Percentiles rank a stretch among this genome's conserved stretches.
phyloP scores from a whole-genome alignment of 2,113 vertebrate genomes.

The Corythornis vintsioides region DNA sequence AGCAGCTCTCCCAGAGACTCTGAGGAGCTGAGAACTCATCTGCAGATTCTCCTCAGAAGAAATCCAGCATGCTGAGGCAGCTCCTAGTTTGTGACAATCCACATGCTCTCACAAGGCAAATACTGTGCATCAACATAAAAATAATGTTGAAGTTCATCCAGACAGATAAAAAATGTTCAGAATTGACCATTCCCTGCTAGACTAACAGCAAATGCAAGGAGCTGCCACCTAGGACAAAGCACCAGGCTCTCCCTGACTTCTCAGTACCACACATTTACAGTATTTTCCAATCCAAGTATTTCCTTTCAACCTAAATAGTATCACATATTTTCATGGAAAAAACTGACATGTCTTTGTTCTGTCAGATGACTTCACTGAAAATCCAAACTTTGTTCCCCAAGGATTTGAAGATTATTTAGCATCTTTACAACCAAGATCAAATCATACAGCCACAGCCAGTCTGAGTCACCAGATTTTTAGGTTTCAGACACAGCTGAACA shows the following conservation, averaged over 20 bases:
- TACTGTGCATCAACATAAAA: neutral
- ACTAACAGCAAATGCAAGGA: neutral
- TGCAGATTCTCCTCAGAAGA: neutral
- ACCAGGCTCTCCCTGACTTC: neutral
- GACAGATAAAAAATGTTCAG: neutral
- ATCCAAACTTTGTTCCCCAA: neutral
- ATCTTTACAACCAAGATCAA: neutral
- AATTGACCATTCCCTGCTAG: neutral
- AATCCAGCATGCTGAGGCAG: neutral
- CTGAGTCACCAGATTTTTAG: neutral
- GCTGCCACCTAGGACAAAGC: neutral
- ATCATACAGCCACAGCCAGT: neutral
- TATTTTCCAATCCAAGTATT: neutral
- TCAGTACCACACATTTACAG: neutral
- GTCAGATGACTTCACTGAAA: neutral
- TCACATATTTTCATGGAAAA: neutral
- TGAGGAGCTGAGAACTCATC: neutral
- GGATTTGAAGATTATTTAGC: neutral
- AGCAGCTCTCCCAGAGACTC: neutral
- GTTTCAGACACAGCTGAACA: neutral
- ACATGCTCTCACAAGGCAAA: neutral
- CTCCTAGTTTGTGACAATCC: neutral
- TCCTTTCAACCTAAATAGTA: neutral
- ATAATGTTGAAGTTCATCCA: neutral
- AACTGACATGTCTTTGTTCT: neutral